These are phyloP conservation scores for Trileptium ribeirensis DNA, from an alignment of 2,888 invertebrate genomes.

Conservation along the genomic window DNA sequence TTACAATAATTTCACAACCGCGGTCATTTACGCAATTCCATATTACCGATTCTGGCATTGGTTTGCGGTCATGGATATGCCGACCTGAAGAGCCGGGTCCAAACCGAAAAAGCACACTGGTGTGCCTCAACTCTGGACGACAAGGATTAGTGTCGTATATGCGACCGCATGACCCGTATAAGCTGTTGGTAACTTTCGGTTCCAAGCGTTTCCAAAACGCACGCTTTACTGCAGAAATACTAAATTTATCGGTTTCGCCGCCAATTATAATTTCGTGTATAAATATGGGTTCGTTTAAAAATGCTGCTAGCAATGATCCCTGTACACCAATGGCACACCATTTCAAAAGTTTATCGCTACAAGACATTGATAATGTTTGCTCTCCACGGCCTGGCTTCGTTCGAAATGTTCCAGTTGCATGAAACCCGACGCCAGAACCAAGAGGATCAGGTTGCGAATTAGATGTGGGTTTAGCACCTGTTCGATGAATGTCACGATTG, in stretches of 20 bases:
- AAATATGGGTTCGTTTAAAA: constrained; percentile 64
- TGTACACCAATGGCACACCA: constrained; percentile 78
- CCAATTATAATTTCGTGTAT: constrained; percentile 65
- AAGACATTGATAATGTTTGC: constrained; percentile 77
- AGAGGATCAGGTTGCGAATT: constrained; percentile 60
- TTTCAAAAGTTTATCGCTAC: constrained; percentile 84
- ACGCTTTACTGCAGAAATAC: neutral
- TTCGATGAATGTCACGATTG: constrained; percentile 61
- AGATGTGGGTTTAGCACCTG: constrained; percentile 74
- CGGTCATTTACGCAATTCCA: neutral
- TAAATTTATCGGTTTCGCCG: constrained; percentile 43
- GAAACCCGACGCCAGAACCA: constrained; percentile 61
- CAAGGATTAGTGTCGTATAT: too few species aligned
- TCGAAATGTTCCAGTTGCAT: constrained; percentile 64
- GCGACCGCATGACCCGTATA: neutral
- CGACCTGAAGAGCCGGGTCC: constrained; percentile 42
- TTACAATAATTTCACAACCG: constrained; percentile 62
- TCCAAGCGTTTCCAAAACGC: neutral
- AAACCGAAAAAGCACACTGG: neutral
- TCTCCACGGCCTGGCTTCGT: constrained; percentile 86
- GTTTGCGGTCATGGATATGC: neutral
- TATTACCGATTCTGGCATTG: neutral
- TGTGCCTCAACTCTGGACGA: neutral
- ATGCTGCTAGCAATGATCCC: constrained; percentile 67
- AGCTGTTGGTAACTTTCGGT: neutral